Percentiles rank a stretch among this genome's conserved stretches.
These are phyloP conservation scores for Babyrousa celebensis DNA, from an alignment of 2,797 vertebrate genomes.

Conservation along the genomic window DNA sequence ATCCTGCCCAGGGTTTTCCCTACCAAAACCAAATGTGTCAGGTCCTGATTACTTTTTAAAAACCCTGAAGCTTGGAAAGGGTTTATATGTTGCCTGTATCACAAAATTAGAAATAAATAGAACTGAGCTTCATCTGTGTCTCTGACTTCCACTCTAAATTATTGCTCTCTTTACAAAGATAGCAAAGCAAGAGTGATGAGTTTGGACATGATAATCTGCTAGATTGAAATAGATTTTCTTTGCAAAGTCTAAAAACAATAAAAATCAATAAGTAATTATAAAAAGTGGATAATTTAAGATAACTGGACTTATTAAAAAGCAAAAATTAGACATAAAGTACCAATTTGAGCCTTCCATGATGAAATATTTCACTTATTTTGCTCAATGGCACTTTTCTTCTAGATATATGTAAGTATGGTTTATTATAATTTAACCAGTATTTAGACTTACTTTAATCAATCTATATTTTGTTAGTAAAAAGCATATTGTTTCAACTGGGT, in stretches of 20 bases:
- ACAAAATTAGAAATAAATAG: background rate
- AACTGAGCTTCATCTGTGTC: background rate
- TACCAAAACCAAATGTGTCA: background rate
- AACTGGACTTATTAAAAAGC: background rate
- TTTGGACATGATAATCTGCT: background rate
- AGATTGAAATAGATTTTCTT: background rate
- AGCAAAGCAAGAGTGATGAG: background rate
- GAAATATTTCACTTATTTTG: background rate
- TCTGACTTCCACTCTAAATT: background rate
- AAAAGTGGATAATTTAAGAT: background rate
- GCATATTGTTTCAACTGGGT: background rate
- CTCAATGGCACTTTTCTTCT: background rate
- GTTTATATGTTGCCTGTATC: background rate
- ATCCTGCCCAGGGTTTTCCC: background rate
- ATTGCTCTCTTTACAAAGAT: background rate
- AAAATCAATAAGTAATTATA: background rate
- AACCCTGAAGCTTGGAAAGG: background rate
- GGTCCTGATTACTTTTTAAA: background rate
- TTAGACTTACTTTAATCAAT: slow-evolving; percentile 12
- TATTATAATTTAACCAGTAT: slow-evolving; percentile 13
- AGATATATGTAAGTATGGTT: background rate
- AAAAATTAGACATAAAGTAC: background rate
- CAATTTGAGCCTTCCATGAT: background rate
- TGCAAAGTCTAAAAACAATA: background rate
- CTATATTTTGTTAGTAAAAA: slow-evolving; percentile 25